Base-by-base conservation (phyloP, 1,140 invertebrate species). In the Hirudo medicinalis region DNA sequence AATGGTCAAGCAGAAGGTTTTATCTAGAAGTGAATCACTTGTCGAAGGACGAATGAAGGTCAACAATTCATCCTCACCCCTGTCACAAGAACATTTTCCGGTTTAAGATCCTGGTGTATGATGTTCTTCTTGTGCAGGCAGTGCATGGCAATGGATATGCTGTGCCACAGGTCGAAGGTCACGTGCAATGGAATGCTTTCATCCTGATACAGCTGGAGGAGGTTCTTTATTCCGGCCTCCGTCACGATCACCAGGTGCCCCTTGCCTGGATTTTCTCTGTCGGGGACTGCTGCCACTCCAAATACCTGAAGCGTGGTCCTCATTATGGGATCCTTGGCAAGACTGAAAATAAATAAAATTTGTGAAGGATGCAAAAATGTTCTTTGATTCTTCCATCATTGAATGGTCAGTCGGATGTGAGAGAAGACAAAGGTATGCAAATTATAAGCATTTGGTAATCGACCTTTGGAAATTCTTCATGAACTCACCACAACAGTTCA, bases 61-160 rank as follows among this genome's bases (percentile, higher is more conserved):
- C 20, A 2, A 70, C 54, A 40, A 43, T 20, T 20, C 17, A 32
- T 22, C 3, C 68, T 29, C 22, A 74, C 75, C n/a, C 25, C 71
- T 19, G 75, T 75, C 13, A 80, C 54, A 54, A 78, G 72, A 36
- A 81, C 74, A 66, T 80, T 81, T 63, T 79, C 76, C 19, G 77
- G 76, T 72, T 81, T 80, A 0, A 81, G 67, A 72, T 80, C 80
- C 66, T 78, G 73, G 69, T 81, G 79, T 15, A 79, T 75, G 20
- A 80, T 76, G 43, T 74, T 72, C 57, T 73, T 76, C 9, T 60
- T 74, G 73, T 80, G 79, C 17, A 80, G 72, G 72, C 76, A 78
- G 75, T 77, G 72, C 15, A 74, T 55, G 19, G 71, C 70, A n/a
- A 60, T 66, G 15, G 73, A 57, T 9, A 74, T 29, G 27, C 69